A percentile compares a stretch with the other conserved stretches of the same genome.
phyloP scores from a whole-genome alignment of 2,113 vertebrate genomes.

The Phoxinus phoxinus region DNA sequence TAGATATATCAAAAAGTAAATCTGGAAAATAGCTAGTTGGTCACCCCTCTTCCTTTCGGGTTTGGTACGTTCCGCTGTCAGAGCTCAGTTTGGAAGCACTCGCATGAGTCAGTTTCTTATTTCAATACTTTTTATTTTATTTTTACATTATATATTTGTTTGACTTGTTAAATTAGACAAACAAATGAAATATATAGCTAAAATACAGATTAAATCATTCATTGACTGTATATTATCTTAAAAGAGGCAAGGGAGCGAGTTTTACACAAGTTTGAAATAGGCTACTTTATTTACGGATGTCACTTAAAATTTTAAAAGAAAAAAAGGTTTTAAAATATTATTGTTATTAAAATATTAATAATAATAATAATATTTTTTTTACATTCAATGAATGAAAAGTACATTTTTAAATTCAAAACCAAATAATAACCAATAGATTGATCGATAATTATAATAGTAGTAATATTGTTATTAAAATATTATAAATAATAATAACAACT shows the following conservation, averaged over 20 bases:
- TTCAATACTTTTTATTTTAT: background rate
- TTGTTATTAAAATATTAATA: no score
- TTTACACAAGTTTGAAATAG: background rate
- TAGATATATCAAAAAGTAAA: background rate
- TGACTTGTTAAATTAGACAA: background rate
- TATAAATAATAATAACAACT: no score
- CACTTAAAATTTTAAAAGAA: no score
- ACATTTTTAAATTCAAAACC: no score
- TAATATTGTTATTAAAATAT: no score
- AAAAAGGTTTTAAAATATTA: no score
- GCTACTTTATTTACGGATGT: background rate
- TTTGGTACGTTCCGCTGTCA: conserved; percentile 42
- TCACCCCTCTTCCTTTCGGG: background rate
- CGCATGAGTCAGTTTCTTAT: conserved; percentile 22
- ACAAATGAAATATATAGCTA: no score
- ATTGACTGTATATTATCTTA: background rate
- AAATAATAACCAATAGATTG: no score
- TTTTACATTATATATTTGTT: background rate
- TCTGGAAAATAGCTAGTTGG: accelerated
- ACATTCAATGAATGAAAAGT: no score
- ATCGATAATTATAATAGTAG: no score
- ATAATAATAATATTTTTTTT: no score
- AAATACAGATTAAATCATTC: background rate
- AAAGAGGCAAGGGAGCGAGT: background rate
- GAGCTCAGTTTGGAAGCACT: conserved; percentile 42